Base-by-base conservation (phyloP, 1,140 invertebrate species). In the Hypothenemus hampei region DNA sequence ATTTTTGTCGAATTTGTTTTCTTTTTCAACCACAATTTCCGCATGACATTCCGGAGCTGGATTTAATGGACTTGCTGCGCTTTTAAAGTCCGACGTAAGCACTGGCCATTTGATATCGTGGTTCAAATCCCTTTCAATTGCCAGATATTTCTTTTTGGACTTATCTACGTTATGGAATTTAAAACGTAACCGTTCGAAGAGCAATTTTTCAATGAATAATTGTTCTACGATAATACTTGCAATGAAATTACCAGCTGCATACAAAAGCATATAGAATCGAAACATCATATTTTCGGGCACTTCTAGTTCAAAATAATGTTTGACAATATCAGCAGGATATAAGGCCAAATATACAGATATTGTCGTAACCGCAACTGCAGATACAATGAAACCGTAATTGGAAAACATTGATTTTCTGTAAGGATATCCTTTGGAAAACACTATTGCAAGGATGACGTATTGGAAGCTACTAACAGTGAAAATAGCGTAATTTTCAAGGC, bases 381-480 rank as follows among this genome's bases (percentile, higher is more conserved):
- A 82, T 0, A 77, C 60, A 36, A 87, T 78, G 2, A 91, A 79
- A 1, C 79, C 73, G 51, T 70, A 75, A 69, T 97, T 97, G 0
- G 86, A 87, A 44, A 85, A 84, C 3, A 98, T 81, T 0, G 84
- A 79, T 65, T 85, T 83, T 19, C 95, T 77, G 66, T 93, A 97
- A 0, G 95, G 95, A 19, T 85, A 81, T 0, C 94, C 94, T 62
- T 89, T 88, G 0, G 90, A 93, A 70, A 93, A 98, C 7, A 91
- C 84, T 59, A 97, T 79, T 3, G 91, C 91, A 60, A 96, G 75
- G 18, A 85, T 89, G 18, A 97, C 88, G 67, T 98, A 98, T 66
- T 98, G 95, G 67, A 94, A 98, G 65, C 87, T 86, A 0, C 93
- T 93, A 2, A 94, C 75, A 0, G 84, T 79, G 65, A 90, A 98